Conservation (phyloP, 2,797 vertebrate species). For the Hybognathus amarus region DNA sequence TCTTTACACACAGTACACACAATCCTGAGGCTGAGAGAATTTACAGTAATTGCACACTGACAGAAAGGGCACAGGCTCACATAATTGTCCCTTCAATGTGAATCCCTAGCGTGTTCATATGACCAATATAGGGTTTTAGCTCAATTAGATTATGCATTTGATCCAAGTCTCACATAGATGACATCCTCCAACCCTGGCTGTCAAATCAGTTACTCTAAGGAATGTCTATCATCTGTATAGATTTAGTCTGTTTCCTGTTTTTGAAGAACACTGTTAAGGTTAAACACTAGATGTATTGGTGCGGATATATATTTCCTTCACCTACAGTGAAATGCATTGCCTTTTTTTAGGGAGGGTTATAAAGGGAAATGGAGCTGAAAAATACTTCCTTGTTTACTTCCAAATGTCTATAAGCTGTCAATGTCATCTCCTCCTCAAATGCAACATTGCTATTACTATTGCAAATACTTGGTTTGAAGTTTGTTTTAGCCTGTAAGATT, state of each 20-base stretch:
- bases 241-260: conserved; percentile 69
- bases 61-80: conserved; percentile 46
- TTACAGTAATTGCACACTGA: conserved; percentile 65
- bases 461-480: neutral
- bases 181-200: conserved; percentile 42
- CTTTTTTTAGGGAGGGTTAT: conserved; percentile 60
- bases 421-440: neutral
- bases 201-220: conserved; percentile 33
- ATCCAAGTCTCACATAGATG: conserved; percentile 45
- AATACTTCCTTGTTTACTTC: neutral
- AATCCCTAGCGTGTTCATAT: conserved; percentile 42
- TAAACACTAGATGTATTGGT: conserved; percentile 49
- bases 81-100: conserved; percentile 47
- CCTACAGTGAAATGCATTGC: conserved; percentile 74
- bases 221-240: conserved; percentile 58
- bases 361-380: conserved; percentile 42
- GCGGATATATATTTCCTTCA: conserved; percentile 58
- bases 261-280: conserved; percentile 44
- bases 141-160: conserved; percentile 61
- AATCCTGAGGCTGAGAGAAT: conserved; percentile 12
- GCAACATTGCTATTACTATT: neutral
- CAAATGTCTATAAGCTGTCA: neutral
- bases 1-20: conserved; percentile 32
- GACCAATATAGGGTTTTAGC: conserved; percentile 56
- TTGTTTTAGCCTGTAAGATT: no score